These are phyloP conservation scores for Cathartes aura DNA, from an alignment of 2,113 vertebrate species.

Conservation along the genomic window DNA sequence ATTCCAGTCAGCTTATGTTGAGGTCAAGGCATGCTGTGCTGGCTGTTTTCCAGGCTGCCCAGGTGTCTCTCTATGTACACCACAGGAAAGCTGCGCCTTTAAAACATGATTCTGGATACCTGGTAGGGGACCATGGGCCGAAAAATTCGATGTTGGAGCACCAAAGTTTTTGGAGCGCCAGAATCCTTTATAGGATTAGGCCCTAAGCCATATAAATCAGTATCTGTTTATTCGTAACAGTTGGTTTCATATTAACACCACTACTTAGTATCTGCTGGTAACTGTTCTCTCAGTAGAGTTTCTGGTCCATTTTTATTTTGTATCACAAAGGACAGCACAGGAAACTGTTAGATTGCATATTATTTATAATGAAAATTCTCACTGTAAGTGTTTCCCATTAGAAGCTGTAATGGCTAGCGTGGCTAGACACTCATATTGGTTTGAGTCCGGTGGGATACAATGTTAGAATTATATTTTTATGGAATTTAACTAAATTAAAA, in stretches of 20 bases:
- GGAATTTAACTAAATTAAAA: not conserved
- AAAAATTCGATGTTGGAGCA: not conserved
- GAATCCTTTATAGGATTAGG: not conserved
- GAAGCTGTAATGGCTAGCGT: not conserved
- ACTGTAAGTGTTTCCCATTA: not conserved
- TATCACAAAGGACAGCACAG: not conserved
- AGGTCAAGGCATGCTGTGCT: not conserved
- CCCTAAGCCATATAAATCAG: not conserved
- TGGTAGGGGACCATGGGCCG: not conserved
- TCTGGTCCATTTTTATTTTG: conserved; percentile 19
- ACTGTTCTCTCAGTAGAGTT: not conserved
- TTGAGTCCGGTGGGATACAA: not conserved
- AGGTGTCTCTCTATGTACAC: not conserved
- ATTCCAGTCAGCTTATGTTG: not conserved
- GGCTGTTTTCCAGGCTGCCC: not conserved
- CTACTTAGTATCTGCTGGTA: not conserved
- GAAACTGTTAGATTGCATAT: not conserved
- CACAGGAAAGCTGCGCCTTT: rapidly evolving
- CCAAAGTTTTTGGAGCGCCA: not conserved
- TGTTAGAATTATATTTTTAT: not conserved
- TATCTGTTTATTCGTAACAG: not conserved
- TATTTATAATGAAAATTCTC: conserved; percentile 27
- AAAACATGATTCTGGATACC: not conserved
- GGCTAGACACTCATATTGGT: not conserved
- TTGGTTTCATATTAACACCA: not conserved